Evolutionary conservation across 2,888 invertebrate genomes (phyloP).

Genomic region (Ashinkailepas kermadecensis): DNA sequence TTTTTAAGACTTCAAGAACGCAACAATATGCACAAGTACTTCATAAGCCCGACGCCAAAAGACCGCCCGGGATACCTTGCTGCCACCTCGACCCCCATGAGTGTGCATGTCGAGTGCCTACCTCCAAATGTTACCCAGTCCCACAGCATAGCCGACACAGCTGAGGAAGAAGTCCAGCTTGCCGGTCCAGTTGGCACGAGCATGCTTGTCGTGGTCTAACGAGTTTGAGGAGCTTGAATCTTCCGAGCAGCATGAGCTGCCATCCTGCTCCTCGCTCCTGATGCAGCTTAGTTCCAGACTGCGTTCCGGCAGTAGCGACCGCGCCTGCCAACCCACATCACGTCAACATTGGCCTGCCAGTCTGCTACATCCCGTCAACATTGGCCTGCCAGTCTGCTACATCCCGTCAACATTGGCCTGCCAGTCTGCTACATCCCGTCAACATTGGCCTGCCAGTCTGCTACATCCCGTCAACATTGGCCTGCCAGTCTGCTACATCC

Average conservation of each 20-base stretch:
- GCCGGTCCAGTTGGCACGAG: conserved; percentile 24
- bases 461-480: too few relatives aligned
- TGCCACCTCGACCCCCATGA: too few relatives aligned
- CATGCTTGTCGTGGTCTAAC: neutral
- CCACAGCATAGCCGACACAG: conserved; percentile 26
- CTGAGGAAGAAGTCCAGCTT: conserved; percentile 26
- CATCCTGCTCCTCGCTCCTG: neutral
- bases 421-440: too few relatives aligned
- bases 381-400: too few relatives aligned
- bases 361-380: neutral
- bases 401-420: too few relatives aligned
- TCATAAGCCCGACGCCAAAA: too few relatives aligned
- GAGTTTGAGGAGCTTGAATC: neutral
- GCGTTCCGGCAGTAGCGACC: neutral
- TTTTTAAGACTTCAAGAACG: too few relatives aligned
- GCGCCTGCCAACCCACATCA: neutral
- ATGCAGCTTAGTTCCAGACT: conserved; percentile 15
- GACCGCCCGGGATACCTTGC: too few relatives aligned
- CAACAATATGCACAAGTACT: too few relatives aligned
- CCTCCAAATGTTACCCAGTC: conserved; percentile 27
- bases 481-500: neutral
- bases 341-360: too few relatives aligned
- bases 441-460: too few relatives aligned
- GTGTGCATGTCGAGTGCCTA: neutral
- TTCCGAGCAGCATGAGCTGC: neutral